phyloP scores from a whole-genome alignment of 1,140 invertebrate genomes.

The Drosophila sulfurigaster region DNA sequence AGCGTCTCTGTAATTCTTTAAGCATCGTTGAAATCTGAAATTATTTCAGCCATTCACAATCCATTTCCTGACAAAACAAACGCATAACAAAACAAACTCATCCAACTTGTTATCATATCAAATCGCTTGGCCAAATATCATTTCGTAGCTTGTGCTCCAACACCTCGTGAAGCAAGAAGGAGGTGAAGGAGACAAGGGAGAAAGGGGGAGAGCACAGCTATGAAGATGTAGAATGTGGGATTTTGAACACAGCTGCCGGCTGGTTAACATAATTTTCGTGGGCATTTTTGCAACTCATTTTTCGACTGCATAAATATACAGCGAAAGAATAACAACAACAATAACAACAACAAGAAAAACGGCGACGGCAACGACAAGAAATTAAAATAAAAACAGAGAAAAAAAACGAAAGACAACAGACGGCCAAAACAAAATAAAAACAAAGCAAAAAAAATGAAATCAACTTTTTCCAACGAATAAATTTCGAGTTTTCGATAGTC shows the following conservation, averaged over 20 bases:
- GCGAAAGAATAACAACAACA: slow-evolving; percentile 17
- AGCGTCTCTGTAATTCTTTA: not conserved
- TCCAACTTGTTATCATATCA: slow-evolving; percentile 8
- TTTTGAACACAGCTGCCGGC: slow-evolving; percentile 72
- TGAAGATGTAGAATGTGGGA: slow-evolving; percentile 61
- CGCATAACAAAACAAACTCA: slow-evolving; percentile 6
- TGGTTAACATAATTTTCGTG: slow-evolving; percentile 83
- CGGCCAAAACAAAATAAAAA: slow-evolving; percentile 41
- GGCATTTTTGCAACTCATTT: slow-evolving; percentile 67
- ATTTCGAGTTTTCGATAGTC: slow-evolving; percentile 83
- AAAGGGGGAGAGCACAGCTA: not conserved
- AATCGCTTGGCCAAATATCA: slow-evolving; percentile 10
- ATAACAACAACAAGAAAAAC: not conserved
- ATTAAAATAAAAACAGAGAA: slow-evolving; percentile 45
- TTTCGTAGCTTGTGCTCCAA: not conserved
- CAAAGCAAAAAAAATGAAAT: slow-evolving; percentile 59
- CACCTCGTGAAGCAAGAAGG: not conserved
- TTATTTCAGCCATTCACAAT: not conserved
- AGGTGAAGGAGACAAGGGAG: too few species aligned
- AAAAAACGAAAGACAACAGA: slow-evolving; percentile 50
- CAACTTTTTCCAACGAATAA: slow-evolving; percentile 83
- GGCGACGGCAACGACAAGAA: not conserved
- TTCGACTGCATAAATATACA: slow-evolving; percentile 49
- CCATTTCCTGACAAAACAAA: slow-evolving; percentile 2
- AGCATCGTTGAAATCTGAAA: not conserved